Base-by-base conservation (phyloP, 2,797 vertebrate genomes). In the Helicolenus hilgendorfi region DNA sequence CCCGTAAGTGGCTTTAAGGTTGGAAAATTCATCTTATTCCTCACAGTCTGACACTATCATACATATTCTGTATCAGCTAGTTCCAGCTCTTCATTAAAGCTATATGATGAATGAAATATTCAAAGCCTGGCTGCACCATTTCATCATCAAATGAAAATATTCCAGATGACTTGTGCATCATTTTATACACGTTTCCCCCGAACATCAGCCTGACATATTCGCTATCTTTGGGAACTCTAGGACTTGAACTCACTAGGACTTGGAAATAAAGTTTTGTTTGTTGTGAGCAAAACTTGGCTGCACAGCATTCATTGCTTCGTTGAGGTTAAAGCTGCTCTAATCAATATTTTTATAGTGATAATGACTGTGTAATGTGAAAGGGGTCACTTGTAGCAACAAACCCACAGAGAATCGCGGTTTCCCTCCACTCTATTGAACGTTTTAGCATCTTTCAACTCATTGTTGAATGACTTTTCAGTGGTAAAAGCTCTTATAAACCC, bases 121-220 rank as follows among this genome's bases (percentile, higher is more conserved):
- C 8, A 81, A 82, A 77, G 74, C 35, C 64, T 36, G 8, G 45
- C 53, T 59, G 36, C 72, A 67, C 53, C 38, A 60, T 84, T 81
- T 84, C 71, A 87, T 84, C 71, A 85, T 88, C 88, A 85, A 77
- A 83, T 69, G 41, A 38, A 88, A 86, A 89, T 81, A 78, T 59
- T 71, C 27, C 24, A 11, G 36, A 67, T 56, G 55, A 77, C 27
- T 73, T 62, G 33, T 59, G 45, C 24, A 65, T 41, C 22, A 55
- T 73, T 76, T 71, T 31, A 68, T 56, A 55, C 63, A 85, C 18
- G 18, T 83, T 84, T 87, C 84, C 53, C 81, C 18, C 31, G 75
- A 70, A 77, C 35, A 60, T 79, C n/a, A 11, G 29, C 9, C 24
- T 29, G 7, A 63, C 26, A 59, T 58, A 63, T 72, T 63, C 58